Base-by-base conservation (phyloP, 2,797 vertebrate species). In the Lepus oiostolus region DNA sequence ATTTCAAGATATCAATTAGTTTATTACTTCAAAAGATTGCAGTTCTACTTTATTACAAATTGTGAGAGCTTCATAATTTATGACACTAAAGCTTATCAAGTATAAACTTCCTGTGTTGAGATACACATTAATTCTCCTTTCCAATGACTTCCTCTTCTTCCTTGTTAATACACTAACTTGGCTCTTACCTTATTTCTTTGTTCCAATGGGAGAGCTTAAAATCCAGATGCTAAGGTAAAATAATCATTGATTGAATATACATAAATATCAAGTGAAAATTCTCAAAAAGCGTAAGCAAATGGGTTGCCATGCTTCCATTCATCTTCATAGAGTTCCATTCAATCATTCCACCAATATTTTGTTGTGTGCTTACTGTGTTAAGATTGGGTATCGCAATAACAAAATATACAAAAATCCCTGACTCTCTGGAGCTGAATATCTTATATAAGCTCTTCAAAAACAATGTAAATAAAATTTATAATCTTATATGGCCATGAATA, bases 1-100 rank as follows among this genome's bases (percentile, higher is more conserved):
- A 38, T 47, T 85, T 13, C 5, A 92, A 82, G 75, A 28, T 65
- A 42, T 24, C 19, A 24, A 30, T 75, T 58, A 67, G 22, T 58
- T 87, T 80, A 42, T 8, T 62, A 26, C 87, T 54, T 35, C 26
- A 84, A 83, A 32, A 0, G 4, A 47, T 85, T 50, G 13, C 24
- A 84, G n/a, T 80, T 90, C 32, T 60, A 74, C 63, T 3, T 83
- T 71, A 87, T 26, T 68, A 32, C 11, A 94, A 65, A 90, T 86
- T 68, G 5, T 86, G 10, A 88, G 21, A 68, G 2, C 5, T 63
- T 88, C 70, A 52, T 68, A 83, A 84, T 67, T 81, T 75, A 89
- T 52, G 14, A 5, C 26, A n/a, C 22, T n/a, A 32, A 50, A 28
- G 6, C 32, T 10, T 91, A 38, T 52, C 85, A 30, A 58, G 7